phyloP scores from a whole-genome alignment of 2,888 invertebrate species.

The Argyresthia albistria region DNA sequence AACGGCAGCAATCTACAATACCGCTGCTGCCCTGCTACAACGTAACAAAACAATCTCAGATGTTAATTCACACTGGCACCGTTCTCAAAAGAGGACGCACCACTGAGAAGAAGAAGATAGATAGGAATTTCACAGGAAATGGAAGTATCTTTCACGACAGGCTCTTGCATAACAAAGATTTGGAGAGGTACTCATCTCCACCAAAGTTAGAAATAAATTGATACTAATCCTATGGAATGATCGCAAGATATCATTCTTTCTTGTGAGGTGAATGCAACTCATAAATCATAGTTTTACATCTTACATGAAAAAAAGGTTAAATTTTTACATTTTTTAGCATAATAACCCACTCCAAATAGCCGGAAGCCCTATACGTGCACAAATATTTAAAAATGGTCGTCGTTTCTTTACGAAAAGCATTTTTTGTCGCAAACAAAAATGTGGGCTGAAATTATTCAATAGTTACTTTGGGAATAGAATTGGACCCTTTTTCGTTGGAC shows the following conservation, averaged over 20 bases:
- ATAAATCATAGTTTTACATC: slow-evolving; percentile 35
- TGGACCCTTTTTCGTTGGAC: slow-evolving; percentile 56
- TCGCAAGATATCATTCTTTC: slow-evolving; percentile 12
- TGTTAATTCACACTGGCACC: too few species aligned
- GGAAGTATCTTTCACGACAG: too few species aligned
- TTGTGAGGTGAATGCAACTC: slow-evolving; percentile 22
- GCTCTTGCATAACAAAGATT: too few species aligned
- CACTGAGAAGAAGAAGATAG: too few species aligned
- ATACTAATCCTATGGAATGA: not conserved
- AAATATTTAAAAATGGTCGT: slow-evolving; percentile 66
- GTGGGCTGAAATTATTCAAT: slow-evolving; percentile 60
- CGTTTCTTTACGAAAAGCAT: slow-evolving; percentile 31
- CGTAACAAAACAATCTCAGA: too few species aligned
- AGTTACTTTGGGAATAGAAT: slow-evolving; percentile 59
- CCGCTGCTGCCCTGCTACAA: too few species aligned
- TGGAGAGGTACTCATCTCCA: too few species aligned
- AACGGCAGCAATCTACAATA: too few species aligned
- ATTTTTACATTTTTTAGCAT: slow-evolving; percentile 52
- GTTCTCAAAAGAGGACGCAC: too few species aligned
- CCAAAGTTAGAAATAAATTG: not conserved
- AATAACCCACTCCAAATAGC: slow-evolving; percentile 66
- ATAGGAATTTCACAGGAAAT: too few species aligned
- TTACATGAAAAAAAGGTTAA: slow-evolving; percentile 28
- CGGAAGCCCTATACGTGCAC: slow-evolving; percentile 66
- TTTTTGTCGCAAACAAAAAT: slow-evolving; percentile 28